These are phyloP conservation scores for Sebastes kiyomatsui DNA, from an alignment of 2,797 vertebrate genomes.

Conservation along the genomic window DNA sequence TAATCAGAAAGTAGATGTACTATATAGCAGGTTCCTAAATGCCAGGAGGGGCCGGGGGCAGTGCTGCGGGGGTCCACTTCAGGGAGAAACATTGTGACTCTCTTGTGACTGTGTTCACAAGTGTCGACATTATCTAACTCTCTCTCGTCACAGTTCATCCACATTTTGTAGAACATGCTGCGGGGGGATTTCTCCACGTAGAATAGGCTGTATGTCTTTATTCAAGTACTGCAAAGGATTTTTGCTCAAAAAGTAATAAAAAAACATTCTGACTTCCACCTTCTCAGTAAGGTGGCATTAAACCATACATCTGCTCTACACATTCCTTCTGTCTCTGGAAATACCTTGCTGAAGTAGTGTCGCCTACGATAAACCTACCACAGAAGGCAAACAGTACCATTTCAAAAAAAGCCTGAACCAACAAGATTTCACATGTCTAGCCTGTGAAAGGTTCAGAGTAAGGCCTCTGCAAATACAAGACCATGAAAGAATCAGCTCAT, in stretches of 20 bases:
- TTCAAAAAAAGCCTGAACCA: constrained; percentile 74
- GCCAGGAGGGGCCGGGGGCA: constrained; percentile 27
- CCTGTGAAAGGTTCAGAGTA: constrained; percentile 80
- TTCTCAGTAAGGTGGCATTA: constrained; percentile 60
- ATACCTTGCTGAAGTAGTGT: constrained; percentile 78
- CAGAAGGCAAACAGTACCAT: constrained; percentile 88
- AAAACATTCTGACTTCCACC: constrained; percentile 75
- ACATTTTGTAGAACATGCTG: constrained; percentile 66
- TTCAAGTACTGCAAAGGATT: constrained; percentile 88
- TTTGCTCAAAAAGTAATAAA: constrained; percentile 77
- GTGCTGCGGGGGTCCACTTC: constrained; percentile 65
- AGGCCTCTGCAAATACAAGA: constrained; percentile 87
- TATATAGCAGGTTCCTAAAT: constrained; percentile 68
- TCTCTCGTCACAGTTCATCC: constrained; percentile 69
- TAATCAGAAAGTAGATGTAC: constrained; percentile 53
- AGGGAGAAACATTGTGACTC: constrained; percentile 75
- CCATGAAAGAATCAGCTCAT: constrained; percentile 72
- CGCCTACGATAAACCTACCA: constrained; percentile 79
- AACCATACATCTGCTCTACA: constrained; percentile 75
- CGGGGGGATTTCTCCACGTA: constrained; percentile 67
- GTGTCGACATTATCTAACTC: constrained; percentile 64
- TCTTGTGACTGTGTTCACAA: constrained; percentile 75
- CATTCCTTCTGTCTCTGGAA: constrained; percentile 83
- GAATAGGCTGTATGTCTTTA: constrained; percentile 83
- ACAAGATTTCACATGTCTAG: constrained; percentile 79